Conservation (phyloP, 2,888 invertebrate genomes). For the Buathra laborator region DNA sequence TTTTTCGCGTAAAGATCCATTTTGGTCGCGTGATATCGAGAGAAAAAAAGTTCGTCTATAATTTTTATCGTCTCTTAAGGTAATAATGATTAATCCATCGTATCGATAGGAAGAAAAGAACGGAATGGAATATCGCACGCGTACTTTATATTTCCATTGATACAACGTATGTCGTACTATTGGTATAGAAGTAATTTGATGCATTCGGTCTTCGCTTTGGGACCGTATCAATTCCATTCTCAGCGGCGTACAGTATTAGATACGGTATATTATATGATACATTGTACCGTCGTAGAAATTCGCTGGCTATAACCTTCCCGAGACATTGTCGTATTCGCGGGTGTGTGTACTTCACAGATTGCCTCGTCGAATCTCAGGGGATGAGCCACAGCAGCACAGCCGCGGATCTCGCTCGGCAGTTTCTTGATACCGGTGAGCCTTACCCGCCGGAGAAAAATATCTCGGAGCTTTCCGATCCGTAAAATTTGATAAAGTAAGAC, state of each 20-base stretch:
- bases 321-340: conserved; percentile 1
- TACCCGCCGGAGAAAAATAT: neutral
- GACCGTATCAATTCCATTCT: conserved; percentile 25
- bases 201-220: neutral
- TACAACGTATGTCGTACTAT: neutral
- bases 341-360: conserved; percentile 51
- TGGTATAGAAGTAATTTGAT: neutral
- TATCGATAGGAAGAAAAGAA: neutral
- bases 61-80: too few relatives aligned
- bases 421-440: conserved; percentile 3
- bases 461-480: conserved; percentile 36
- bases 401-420: neutral
- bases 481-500: conserved; percentile 35
- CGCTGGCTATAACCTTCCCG: neutral
- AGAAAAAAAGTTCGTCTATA: too few relatives aligned
- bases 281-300: neutral
- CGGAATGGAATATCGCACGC: neutral
- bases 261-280: neutral
- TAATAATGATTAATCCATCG: neutral
- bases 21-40: too few relatives aligned
- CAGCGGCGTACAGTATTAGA: conserved; percentile 5
- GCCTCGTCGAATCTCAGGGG: conserved; percentile 45
- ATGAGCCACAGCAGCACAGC: conserved; percentile 20
- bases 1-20: too few relatives aligned
- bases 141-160: neutral